A percentile compares a stretch with the other conserved stretches of the same genome.
Evolutionary conservation across 1,140 invertebrate species (phyloP).

Genomic region (Bradysia coprophila): DNA sequence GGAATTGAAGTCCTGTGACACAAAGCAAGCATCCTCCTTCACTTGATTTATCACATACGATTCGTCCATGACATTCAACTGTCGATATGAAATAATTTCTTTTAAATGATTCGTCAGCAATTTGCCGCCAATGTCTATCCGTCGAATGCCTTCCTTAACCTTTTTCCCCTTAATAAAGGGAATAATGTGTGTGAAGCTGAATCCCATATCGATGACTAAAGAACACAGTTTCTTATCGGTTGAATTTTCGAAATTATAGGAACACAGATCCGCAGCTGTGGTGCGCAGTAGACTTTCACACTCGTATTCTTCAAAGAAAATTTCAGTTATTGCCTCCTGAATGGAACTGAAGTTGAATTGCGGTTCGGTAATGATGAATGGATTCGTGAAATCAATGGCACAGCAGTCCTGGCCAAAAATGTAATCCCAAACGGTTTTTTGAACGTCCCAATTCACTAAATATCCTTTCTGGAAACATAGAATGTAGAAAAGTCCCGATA

Average conservation of each 20-base stretch:
- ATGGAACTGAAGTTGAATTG: slow-evolving; percentile 85
- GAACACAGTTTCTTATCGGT: slow-evolving; percentile 39
- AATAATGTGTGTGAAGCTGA: slow-evolving; percentile 89
- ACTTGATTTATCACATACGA: slow-evolving; percentile 97
- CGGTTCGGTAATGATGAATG: slow-evolving; percentile 85
- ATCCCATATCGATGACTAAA: slow-evolving; percentile 82
- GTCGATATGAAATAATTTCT: slow-evolving; percentile 91
- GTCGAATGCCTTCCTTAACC: slow-evolving; percentile 51
- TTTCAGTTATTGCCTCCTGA: slow-evolving; percentile 85
- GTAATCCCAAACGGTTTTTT: slow-evolving; percentile 94
- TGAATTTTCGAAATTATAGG: slow-evolving; percentile 35
- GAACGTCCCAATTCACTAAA: slow-evolving; percentile 86
- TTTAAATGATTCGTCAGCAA: slow-evolving; percentile 95
- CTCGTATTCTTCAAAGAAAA: slow-evolving; percentile 96
- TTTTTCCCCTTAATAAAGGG: slow-evolving; percentile 86
- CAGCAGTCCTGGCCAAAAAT: slow-evolving; percentile 80
- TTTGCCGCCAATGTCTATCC: slow-evolving; percentile 95
- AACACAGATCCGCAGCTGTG: slow-evolving; percentile 52
- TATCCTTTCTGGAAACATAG: slow-evolving; percentile 92
- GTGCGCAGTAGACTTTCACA: slow-evolving; percentile 67
- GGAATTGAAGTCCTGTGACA: slow-evolving; percentile 66
- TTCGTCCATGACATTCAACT: slow-evolving; percentile 97
- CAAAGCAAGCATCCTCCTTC: slow-evolving; percentile 95
- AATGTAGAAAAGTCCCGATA: slow-evolving; percentile 85
- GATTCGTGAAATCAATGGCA: slow-evolving; percentile 51